Evolutionary conservation across 92 coral and sea anemone species (phyloP).

Genomic region (Epizoanthus illoricatus): DNA sequence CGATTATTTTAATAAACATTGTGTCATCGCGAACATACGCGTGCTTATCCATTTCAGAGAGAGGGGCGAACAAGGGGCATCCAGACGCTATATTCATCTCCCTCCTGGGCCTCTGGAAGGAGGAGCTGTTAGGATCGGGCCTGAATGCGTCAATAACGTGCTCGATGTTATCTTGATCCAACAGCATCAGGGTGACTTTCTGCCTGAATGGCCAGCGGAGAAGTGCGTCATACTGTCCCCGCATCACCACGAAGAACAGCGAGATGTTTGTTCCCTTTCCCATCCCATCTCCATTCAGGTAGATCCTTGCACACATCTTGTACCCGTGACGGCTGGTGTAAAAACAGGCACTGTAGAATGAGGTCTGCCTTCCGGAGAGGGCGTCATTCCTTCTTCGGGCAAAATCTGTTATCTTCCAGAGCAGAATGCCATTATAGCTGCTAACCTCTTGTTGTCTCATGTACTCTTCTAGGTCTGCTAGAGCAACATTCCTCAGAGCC

Average conservation of each 20-base stretch:
- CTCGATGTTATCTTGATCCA: conserved; percentile 74
- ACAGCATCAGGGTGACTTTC: conserved; percentile 72
- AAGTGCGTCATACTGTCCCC: conserved; percentile 70
- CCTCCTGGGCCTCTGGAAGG: conserved; percentile 69
- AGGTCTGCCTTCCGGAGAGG: too few relatives aligned
- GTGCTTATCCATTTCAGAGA: neutral
- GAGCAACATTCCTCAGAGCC: conserved; percentile 18
- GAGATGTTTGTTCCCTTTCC: conserved; percentile 72
- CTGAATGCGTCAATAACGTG: conserved; percentile 79
- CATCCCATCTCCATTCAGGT: conserved; percentile 81
- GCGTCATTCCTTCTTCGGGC: conserved; percentile 36
- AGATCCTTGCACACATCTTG: conserved; percentile 86
- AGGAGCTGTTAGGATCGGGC: conserved; percentile 83
- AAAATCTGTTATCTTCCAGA: conserved; percentile 42
- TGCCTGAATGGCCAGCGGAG: conserved; percentile 90
- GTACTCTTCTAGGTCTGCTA: too few relatives aligned
- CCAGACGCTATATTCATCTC: conserved; percentile 76
- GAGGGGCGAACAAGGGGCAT: conserved; percentile 71
- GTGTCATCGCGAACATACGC: too few relatives aligned
- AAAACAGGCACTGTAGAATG: neutral
- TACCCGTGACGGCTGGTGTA: too few relatives aligned
- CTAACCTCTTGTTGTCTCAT: conserved; percentile 1
- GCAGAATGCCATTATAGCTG: conserved; percentile 33
- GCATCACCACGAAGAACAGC: conserved; percentile 76
- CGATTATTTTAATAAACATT: too few relatives aligned